These are phyloP conservation scores for Phalanger gymnotis DNA, from an alignment of 2,797 vertebrate species.

Conservation along the genomic window DNA sequence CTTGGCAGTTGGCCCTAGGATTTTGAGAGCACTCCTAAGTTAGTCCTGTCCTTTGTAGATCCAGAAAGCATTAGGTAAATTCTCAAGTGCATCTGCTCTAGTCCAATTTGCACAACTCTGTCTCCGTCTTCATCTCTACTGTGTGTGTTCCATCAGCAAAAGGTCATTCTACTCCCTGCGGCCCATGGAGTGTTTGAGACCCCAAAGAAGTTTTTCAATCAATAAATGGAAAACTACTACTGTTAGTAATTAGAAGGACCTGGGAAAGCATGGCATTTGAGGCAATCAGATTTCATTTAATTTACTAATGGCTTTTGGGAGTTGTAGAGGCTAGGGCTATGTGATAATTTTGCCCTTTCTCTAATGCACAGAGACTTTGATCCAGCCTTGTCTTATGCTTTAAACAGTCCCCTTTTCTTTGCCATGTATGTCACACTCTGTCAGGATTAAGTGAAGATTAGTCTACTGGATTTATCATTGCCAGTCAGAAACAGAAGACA, in stretches of 20 bases:
- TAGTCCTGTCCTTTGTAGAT: background rate
- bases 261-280: background rate
- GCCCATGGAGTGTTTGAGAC: background rate
- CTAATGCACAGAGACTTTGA: background rate
- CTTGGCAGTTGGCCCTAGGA: background rate
- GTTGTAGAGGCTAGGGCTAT: background rate
- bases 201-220: background rate
- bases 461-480: background rate
- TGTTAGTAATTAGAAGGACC: background rate
- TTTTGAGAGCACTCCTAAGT: background rate
- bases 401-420: conserved; percentile 26
- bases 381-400: background rate
- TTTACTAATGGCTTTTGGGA: background rate
- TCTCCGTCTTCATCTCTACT: background rate
- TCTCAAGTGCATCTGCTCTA: background rate
- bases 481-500: background rate
- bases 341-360: background rate
- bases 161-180: background rate
- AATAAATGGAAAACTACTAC: background rate
- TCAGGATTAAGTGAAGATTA: background rate
- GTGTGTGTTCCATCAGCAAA: background rate
- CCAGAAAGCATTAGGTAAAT: background rate
- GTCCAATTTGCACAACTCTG: background rate
- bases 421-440: background rate
- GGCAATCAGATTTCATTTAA: background rate